Base-by-base conservation (phyloP, 2,797 vertebrate genomes). In the Peromyscus melanophrys region DNA sequence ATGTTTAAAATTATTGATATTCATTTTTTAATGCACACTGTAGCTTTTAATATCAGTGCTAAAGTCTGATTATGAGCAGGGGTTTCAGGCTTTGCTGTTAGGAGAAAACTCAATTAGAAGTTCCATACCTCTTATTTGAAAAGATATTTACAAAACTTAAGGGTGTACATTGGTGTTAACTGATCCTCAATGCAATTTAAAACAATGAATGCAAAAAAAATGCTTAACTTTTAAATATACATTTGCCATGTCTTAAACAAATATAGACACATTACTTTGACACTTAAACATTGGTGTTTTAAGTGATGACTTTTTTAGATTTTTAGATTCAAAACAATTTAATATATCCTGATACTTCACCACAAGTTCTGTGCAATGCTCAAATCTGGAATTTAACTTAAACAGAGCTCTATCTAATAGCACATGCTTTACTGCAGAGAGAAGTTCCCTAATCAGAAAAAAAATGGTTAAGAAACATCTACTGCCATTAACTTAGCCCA, bases 321-420 rank as follows among this genome's bases (percentile, higher is more conserved):
- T 55, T 85, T 92, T 89, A 78, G 23, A 52, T 6, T 23, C 92
- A 96, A 94, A 95, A 81, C 34, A 83, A 65, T 25, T 91, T 65
- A 78, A 84, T 63, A 81, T 63, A 69, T 77, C 4, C 55, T 89
- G 12, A n/a, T 85, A 40, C 67, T 52, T 69, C 14, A 63, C 13
- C 43, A 59, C 16, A 92, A 75, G 52, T 81, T 49, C 67, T 23
- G 0, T 55, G 7, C 19, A 92, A 86, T 46, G 46, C 52, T 89
- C 10, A 78, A 90, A 19, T 27, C 7, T 63, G 94, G 49, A 67
- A 31, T 29, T 65, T 31, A 85, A 85, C 59, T 17, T 17, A 87
- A 63, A 14, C 14, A 92, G 37, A 82, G 9, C 31, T 90, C 19
- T 89, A 2, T 49, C 34, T 77, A 52, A 57, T 23, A 11, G 8